These are phyloP conservation scores for Atlantisia rogersi DNA, from an alignment of 2,113 vertebrate species.

Conservation along the genomic window DNA sequence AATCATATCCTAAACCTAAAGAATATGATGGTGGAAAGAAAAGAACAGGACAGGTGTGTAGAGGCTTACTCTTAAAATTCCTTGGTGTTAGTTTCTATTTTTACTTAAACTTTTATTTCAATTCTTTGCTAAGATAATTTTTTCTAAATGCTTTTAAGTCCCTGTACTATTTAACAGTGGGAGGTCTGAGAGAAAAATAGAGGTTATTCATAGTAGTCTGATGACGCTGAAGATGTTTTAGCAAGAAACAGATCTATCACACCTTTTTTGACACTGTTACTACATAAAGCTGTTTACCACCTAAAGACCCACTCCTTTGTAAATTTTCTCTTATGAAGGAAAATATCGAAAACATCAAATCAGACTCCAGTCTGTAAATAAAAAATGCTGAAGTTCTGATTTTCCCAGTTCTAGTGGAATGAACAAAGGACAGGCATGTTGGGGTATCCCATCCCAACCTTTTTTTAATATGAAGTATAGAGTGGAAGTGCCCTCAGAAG, in stretches of 20 bases:
- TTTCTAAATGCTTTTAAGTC: conserved; percentile 26
- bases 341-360: neutral
- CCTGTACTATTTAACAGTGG: neutral
- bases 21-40: neutral
- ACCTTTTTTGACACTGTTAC: neutral
- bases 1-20: neutral
- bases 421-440: neutral
- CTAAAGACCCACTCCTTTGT: neutral
- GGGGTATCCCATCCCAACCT: neutral
- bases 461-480: neutral
- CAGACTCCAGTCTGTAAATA: neutral
- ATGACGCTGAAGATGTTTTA: conserved; percentile 4
- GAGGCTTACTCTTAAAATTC: neutral
- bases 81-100: neutral
- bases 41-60: neutral
- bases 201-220: neutral
- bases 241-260: neutral
- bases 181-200: neutral
- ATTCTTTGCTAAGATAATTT: neutral
- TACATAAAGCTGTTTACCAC: neutral
- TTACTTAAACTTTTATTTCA: neutral
- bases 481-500: neutral
- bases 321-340: neutral
- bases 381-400: neutral
- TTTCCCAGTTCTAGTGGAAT: neutral